Evolutionary conservation across 1,140 invertebrate species (phyloP).

Genomic region (Euglossa dilemma): DNA sequence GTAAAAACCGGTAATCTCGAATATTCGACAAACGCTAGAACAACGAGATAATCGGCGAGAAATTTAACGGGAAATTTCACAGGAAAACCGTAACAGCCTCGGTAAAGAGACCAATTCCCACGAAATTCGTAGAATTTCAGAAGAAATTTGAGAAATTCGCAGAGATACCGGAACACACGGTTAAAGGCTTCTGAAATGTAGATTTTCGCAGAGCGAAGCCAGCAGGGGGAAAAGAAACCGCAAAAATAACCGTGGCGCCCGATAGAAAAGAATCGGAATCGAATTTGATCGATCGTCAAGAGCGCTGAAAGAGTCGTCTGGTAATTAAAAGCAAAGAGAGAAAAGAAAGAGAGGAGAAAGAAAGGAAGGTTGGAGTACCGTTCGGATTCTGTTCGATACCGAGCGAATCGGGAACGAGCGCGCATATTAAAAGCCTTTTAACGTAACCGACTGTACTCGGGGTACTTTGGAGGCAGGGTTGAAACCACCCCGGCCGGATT

Average conservation of each 20-base stretch:
- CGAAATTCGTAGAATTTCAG: too few relatives aligned
- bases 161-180: too few relatives aligned
- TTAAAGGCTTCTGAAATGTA: too few relatives aligned
- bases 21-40: too few relatives aligned
- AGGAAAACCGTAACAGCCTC: too few relatives aligned
- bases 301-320: background rate
- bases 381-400: slow-evolving; percentile 14
- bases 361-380: background rate
- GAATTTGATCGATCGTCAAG: background rate
- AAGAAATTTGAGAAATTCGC: too few relatives aligned
- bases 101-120: too few relatives aligned
- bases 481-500: slow-evolving; percentile 52
- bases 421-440: slow-evolving; percentile 68
- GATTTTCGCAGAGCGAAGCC: too few relatives aligned
- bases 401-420: slow-evolving; percentile 51
- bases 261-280: background rate
- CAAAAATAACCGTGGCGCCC: background rate
- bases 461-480: slow-evolving; percentile 57
- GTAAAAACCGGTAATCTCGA: too few relatives aligned
- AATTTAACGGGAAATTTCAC: too few relatives aligned
- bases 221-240: background rate
- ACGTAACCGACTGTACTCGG: slow-evolving; percentile 63
- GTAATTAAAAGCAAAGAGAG: background rate
- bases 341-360: too few relatives aligned
- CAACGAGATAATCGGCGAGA: too few relatives aligned